phyloP scores from a whole-genome alignment of 2,113 vertebrate genomes.

The Gadus chalcogrammus region DNA sequence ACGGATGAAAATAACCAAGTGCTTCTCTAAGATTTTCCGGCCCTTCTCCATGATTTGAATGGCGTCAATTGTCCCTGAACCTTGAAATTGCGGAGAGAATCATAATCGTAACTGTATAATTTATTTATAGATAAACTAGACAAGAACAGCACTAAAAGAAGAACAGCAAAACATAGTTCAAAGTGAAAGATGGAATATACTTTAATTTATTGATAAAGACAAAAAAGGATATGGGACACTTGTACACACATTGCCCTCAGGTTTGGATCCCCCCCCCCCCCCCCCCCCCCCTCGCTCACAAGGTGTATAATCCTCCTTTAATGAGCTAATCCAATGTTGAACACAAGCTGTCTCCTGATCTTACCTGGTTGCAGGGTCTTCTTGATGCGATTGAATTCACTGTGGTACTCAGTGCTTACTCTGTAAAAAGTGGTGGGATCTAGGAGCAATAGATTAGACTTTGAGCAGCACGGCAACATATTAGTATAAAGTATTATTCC shows the following conservation, averaged over 20 bases:
- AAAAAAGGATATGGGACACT: too few species aligned
- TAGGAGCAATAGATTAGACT: constrained; percentile 18
- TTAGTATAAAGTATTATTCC: not conserved
- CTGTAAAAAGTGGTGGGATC: constrained; percentile 69
- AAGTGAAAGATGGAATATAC: not conserved
- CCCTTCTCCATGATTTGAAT: constrained; percentile 67
- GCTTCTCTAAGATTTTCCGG: constrained; percentile 59
- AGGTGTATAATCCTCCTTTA: not conserved
- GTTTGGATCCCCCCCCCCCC: too few species aligned
- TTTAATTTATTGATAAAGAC: not conserved
- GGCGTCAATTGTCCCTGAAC: constrained; percentile 35
- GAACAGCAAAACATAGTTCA: not conserved
- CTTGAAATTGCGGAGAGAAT: constrained; percentile 31
- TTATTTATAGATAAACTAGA: not conserved
- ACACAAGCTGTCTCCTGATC: not conserved
- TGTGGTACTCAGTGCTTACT: constrained; percentile 68
- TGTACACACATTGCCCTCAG: too few species aligned
- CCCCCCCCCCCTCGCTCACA: too few species aligned
- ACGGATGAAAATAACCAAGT: constrained; percentile 59
- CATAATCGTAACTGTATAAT: not conserved
- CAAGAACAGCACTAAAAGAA: not conserved
- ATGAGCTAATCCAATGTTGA: not conserved
- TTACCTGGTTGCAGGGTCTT: constrained; percentile 24
- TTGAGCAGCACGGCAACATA: not conserved
- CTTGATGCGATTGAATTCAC: constrained; percentile 54